phyloP scores from a whole-genome alignment of 2,113 vertebrate species.

The Oryzias celebensis region DNA sequence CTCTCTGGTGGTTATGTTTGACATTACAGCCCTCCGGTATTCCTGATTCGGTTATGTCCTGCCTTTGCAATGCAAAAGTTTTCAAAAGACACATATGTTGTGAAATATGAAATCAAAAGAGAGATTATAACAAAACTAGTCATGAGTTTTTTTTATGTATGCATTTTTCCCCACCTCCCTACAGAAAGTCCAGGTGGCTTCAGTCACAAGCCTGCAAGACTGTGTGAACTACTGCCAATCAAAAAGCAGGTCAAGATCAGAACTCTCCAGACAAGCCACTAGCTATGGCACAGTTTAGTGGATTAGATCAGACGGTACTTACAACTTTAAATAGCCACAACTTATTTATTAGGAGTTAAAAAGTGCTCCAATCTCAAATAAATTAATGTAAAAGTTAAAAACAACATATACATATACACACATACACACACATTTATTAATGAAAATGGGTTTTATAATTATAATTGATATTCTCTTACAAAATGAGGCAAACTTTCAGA shows the following conservation, averaged over 20 bases:
- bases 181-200: constrained; percentile 41
- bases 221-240: constrained; percentile 43
- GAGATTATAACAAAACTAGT: background rate
- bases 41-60: background rate
- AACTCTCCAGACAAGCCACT: constrained; percentile 41
- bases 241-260: constrained; percentile 63
- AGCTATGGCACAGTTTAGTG: constrained; percentile 47
- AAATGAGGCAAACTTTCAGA: too few species aligned
- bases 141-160: background rate
- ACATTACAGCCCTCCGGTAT: constrained; percentile 31
- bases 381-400: too few species aligned
- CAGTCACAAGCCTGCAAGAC: constrained; percentile 20
- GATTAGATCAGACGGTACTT: constrained; percentile 49
- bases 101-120: background rate
- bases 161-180: constrained; percentile 3
- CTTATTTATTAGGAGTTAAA: too few species aligned
- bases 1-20: constrained; percentile 58
- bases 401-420: too few species aligned
- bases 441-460: too few species aligned
- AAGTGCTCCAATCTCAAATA: too few species aligned
- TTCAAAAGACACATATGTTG: too few species aligned
- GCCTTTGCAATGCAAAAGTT: background rate
- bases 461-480: too few species aligned
- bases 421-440: too few species aligned
- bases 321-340: constrained; percentile 12